A percentile compares a stretch with the other conserved stretches of the same genome.
Conservation (phyloP, 2,888 invertebrate genomes). For the Pyrrhosoma nymphula region DNA sequence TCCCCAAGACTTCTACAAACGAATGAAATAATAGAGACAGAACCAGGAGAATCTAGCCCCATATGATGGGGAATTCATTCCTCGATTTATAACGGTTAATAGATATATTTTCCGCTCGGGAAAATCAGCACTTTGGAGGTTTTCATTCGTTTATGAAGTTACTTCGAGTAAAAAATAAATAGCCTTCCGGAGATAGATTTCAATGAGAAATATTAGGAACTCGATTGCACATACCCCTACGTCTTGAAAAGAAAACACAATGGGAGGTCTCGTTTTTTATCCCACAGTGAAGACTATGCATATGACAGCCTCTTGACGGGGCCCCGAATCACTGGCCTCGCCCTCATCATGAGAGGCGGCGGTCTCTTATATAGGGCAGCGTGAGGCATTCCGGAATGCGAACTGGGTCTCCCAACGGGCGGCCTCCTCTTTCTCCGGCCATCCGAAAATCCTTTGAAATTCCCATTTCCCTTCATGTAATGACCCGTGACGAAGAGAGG, state of each 20-base stretch:
- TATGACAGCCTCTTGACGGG: not conserved
- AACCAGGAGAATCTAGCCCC: not conserved
- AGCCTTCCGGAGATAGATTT: not conserved
- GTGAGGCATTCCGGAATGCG: not conserved
- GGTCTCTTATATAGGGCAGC: constrained; percentile 11
- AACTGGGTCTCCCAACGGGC: not conserved
- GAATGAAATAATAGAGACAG: not conserved
- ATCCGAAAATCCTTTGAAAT: constrained; percentile 40
- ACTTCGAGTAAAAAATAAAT: not conserved
- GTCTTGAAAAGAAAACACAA: not conserved
- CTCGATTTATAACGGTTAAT: not conserved
- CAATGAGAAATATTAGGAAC: constrained; percentile 11
- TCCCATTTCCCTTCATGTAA: not conserved
- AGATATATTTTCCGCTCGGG: not conserved
- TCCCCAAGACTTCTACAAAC: not conserved
- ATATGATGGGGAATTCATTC: not conserved
- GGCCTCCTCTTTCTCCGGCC: constrained; percentile 43
- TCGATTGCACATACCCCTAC: not conserved
- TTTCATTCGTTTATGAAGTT: not conserved
- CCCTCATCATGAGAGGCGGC: not conserved
- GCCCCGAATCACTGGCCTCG: constrained; percentile 15
- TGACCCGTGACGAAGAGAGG: constrained; percentile 9
- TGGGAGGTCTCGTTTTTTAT: not conserved
- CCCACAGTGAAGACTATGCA: not conserved
- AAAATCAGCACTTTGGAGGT: not conserved